A percentile compares a stretch with the other conserved stretches of the same genome.
phyloP scores from a whole-genome alignment of 2,113 vertebrate species.

The Tretioscincus oriximinensis region DNA sequence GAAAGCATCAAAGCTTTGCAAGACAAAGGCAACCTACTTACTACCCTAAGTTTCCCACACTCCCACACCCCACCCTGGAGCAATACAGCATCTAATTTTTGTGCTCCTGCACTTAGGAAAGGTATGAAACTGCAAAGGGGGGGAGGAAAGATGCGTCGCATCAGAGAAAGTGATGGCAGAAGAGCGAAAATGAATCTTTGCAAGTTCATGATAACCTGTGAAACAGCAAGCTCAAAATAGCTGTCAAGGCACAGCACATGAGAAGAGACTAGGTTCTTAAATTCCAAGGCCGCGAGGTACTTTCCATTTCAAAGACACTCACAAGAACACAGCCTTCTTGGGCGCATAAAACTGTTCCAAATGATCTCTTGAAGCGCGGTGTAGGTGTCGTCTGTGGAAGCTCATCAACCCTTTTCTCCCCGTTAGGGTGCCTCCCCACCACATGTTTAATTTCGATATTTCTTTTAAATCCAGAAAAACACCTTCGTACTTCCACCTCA shows the following conservation, averaged over 20 bases:
- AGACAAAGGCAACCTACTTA: not conserved
- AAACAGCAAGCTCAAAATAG: conserved; percentile 33
- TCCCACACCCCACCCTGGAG: not conserved
- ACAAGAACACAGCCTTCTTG: not conserved
- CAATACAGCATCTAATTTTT: conserved; percentile 5
- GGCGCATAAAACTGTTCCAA: not conserved
- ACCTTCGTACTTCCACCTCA: too few relatives aligned
- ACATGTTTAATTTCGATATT: too few relatives aligned
- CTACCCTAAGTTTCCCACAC: too few relatives aligned
- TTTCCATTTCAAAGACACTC: not conserved
- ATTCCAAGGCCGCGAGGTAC: conserved; percentile 26
- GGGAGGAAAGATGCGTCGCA: not conserved
- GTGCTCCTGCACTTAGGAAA: not conserved
- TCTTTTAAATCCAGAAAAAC: too few relatives aligned
- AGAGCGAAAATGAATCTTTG: conserved; percentile 38
- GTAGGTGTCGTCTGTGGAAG: too few relatives aligned
- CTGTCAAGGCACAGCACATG: conserved; percentile 44
- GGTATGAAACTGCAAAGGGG: conserved; percentile 14
- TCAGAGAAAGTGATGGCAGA: conserved; percentile 22
- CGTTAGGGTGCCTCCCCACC: too few relatives aligned
- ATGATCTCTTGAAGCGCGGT: not conserved
- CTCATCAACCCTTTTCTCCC: too few relatives aligned
- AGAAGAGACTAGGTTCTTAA: conserved; percentile 24
- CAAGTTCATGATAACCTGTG: conserved; percentile 49
- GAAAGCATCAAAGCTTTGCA: not conserved